These are phyloP conservation scores for Scolopax rusticola DNA, from an alignment of 2,797 vertebrate species.

Conservation along the genomic window DNA sequence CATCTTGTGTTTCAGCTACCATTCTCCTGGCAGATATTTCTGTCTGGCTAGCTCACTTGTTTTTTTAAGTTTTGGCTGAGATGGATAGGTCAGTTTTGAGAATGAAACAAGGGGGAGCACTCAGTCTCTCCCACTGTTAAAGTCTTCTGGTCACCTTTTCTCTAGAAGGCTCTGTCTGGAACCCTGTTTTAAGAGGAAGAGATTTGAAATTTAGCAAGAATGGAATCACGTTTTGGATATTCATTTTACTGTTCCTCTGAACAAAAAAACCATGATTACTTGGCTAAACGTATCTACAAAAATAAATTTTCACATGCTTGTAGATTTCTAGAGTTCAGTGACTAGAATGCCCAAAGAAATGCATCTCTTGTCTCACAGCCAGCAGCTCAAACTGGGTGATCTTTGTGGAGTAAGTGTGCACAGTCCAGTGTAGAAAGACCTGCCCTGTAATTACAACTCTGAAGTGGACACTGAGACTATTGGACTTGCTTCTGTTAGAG, in stretches of 20 bases:
- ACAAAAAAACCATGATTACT: accelerated
- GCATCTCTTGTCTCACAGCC: not conserved
- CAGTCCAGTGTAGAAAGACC: not conserved
- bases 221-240: not conserved
- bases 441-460: not conserved
- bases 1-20: not conserved
- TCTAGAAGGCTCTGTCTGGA: not conserved
- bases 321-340: not conserved
- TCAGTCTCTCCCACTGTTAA: not conserved
- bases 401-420: not conserved
- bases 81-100: not conserved
- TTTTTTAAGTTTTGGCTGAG: not conserved
- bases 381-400: accelerated
- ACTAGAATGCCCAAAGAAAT: accelerated
- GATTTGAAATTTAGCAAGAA: not conserved
- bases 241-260: accelerated
- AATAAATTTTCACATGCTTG: accelerated
- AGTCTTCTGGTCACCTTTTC: not conserved
- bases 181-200: not conserved
- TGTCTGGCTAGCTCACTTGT: not conserved
- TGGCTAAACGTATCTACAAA: not conserved
- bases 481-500: not conserved
- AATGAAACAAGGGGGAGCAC: not conserved
- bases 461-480: not conserved
- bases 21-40: not conserved